Conservation (phyloP, 35 echinoderm and acorn worm species). For the Ophiothrix spiculata region DNA sequence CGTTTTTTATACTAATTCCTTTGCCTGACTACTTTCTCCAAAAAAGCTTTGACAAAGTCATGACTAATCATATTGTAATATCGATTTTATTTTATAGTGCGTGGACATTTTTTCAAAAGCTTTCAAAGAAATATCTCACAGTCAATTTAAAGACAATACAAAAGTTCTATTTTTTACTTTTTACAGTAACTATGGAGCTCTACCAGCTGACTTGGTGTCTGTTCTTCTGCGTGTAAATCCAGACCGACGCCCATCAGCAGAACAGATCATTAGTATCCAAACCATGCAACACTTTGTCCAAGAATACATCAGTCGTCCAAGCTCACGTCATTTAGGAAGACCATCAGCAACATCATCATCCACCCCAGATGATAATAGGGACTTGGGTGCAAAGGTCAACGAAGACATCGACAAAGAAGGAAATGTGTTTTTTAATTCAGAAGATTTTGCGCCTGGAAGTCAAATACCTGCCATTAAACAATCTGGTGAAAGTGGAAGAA, state of each 20-base stretch:
- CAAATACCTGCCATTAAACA: not conserved
- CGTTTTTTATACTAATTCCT: too few species aligned
- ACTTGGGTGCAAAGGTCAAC: not conserved
- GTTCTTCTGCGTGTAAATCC: conserved; percentile 71
- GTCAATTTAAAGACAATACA: too few species aligned
- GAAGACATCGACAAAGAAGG: not conserved
- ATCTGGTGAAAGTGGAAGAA: not conserved
- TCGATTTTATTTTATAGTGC: too few species aligned
- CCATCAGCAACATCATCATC: not conserved
- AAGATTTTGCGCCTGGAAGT: too few species aligned
- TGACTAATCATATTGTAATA: too few species aligned
- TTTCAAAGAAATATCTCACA: too few species aligned
- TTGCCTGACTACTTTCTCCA: too few species aligned
- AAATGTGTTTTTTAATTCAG: not conserved
- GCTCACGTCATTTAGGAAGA: not conserved
- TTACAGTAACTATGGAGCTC: conserved; percentile 61
- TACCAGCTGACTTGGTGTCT: conserved; percentile 57
- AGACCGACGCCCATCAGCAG: conserved; percentile 62
- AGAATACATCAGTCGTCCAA: conserved; percentile 37
- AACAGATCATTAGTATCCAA: conserved; percentile 50
- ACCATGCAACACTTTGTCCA: conserved; percentile 30
- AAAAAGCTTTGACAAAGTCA: too few species aligned
- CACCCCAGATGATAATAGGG: not conserved
- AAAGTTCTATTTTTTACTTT: too few species aligned
- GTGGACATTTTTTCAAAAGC: too few species aligned